Conservation (phyloP, 2,113 vertebrate genomes). For the Epinephelus lanceolatus region DNA sequence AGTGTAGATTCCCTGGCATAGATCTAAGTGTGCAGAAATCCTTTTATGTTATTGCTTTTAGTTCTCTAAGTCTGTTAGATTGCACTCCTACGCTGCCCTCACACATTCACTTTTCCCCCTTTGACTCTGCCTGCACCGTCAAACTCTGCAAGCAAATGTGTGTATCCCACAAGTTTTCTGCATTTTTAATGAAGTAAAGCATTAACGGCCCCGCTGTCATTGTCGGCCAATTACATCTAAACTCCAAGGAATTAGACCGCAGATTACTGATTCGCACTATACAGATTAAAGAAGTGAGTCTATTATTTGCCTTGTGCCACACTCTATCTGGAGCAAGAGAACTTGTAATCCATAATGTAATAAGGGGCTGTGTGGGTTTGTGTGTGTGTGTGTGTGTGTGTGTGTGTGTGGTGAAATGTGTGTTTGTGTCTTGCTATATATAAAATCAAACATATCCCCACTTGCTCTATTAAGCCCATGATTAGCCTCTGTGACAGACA, state of each 20-base stretch:
- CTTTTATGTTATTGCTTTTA: conserved; percentile 38
- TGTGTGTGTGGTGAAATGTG: neutral
- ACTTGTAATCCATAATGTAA: conserved; percentile 64
- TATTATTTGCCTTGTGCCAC: conserved; percentile 19
- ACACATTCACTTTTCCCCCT: neutral
- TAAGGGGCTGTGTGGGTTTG: neutral
- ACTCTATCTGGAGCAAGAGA: conserved; percentile 25
- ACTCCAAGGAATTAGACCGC: neutral
- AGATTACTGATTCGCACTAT: conserved; percentile 23
- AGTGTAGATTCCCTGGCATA: neutral
- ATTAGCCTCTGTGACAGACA: conserved; percentile 57
- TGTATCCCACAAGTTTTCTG: conserved; percentile 8
- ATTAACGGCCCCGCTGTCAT: neutral
- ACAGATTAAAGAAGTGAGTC: conserved; percentile 41
- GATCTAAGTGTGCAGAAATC: conserved; percentile 15
- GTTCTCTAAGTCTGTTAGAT: conserved; percentile 27
- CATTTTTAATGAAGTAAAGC: conserved; percentile 2
- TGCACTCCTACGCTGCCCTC: neutral
- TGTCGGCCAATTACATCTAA: conserved; percentile 38
- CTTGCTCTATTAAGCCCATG: conserved; percentile 50
- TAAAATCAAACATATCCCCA: conserved; percentile 49
- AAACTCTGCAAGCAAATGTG: neutral
- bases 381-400: conserved; percentile 10
- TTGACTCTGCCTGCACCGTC: conserved; percentile 4
- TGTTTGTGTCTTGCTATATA: conserved; percentile 34